Evolutionary conservation across 2,797 vertebrate species (phyloP), one percentile per base, ranked within the genome.

Genomic region (Cetoscarus ocellatus): DNA sequence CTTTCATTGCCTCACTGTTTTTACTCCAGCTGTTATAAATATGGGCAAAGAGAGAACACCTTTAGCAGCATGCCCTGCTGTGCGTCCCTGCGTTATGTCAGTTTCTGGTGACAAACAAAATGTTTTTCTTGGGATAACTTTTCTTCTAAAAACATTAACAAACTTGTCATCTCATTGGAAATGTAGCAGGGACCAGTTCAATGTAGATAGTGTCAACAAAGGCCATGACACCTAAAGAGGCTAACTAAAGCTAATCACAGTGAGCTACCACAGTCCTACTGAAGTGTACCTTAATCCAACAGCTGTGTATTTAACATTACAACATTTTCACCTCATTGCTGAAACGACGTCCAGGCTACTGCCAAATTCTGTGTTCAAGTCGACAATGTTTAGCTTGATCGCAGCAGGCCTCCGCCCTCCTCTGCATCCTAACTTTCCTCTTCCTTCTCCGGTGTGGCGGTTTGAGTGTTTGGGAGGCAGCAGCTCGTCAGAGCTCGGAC

Each of bases 281-380:
- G 27, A 27, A 27, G 27, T 27, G 27, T 2, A 27, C 27, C 27
- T 27, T 27, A 27, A 27, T 27, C 27, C 27, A 27, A 27, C 27
- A 27, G 27, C 27, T 27, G 27, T 27, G 27, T 27, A 27, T 27
- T 27, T 27, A 27, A 27, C 27, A 27, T 27, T 27, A 27, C 1
- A 17, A 17, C 3, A 9, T n/a, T 13, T 42, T 81, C 60, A 85
- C 70, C 73, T 80, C 62, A 48, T 58, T 4, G 3, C 9, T 13
- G 55, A n/a, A 36, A 61, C 52, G 48, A 48, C 2, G 0, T 14
- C 14, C 42, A 8, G 5, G 53, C 15, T 9, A 2, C 18, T 11
- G 7, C 34, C 45, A 10, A 3, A 18, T 10, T 11, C 18, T 49
- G 3, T 27, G 17, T 27, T 17, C 7, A 18, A 12, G n/a, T 12